A percentile compares a stretch with the other conserved stretches of the same genome.
phyloP scores from a whole-genome alignment of 2,113 vertebrate genomes.

The Uropsilus gracilis region DNA sequence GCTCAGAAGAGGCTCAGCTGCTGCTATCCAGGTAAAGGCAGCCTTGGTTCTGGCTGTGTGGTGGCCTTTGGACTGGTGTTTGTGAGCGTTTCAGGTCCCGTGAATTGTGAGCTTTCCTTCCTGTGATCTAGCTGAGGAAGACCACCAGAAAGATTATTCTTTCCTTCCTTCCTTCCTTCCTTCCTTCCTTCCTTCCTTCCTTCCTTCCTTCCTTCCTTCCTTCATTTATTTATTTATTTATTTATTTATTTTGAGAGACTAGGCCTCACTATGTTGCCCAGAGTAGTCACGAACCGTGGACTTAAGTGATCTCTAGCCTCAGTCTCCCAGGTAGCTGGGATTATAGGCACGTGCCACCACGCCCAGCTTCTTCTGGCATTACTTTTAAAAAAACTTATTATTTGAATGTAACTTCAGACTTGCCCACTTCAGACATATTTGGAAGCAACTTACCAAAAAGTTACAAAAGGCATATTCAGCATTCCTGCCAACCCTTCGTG shows the following conservation, averaged over 20 bases:
- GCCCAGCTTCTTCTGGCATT: too few relatives aligned
- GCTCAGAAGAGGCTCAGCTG: constrained; percentile 93
- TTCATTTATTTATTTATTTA: too few relatives aligned
- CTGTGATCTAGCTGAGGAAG: not conserved
- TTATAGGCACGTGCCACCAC: too few relatives aligned
- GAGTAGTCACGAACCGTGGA: too few relatives aligned
- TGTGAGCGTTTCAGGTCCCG: not conserved
- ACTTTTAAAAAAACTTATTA: not conserved
- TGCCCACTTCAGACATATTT: too few relatives aligned
- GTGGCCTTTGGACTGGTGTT: not conserved
- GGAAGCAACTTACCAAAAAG: not conserved
- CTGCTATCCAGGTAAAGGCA: constrained; percentile 91
- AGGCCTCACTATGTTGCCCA: too few relatives aligned
- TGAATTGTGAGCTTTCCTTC: not conserved
- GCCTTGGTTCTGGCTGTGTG: fast-evolving
- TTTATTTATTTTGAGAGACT: too few relatives aligned
- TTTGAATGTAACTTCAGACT: not conserved
- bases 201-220: too few relatives aligned
- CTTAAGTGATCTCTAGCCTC: too few relatives aligned
- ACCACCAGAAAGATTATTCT: not conserved
- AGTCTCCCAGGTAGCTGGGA: too few relatives aligned
- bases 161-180: not conserved
- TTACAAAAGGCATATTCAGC: not conserved
- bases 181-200: too few relatives aligned
- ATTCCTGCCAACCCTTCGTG: not conserved